Evolutionary conservation across 2,888 invertebrate species (phyloP), one percentile per base, ranked within the genome.

Genomic region (Campaea margaritaria): DNA sequence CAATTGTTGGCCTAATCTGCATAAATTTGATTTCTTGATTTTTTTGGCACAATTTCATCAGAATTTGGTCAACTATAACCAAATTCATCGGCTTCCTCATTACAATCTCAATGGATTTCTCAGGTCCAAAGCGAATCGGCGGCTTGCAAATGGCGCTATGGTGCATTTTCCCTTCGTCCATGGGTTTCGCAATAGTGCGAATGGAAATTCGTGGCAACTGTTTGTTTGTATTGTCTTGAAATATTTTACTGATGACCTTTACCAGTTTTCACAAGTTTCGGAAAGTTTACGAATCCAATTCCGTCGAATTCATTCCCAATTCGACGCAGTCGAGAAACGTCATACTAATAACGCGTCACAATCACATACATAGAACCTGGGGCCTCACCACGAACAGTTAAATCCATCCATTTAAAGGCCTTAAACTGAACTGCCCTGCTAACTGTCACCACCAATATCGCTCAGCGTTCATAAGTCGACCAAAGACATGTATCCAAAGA

Each of bases 81-180:
- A 36, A 62, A 38, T 49, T 47, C 53, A 60, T 53, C 59, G 38
- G 55, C 59, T 62, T 65, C 64, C 60, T 68, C 60, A 54, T 65
- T 62, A 62, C 59, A 58, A 54, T 65, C 53, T 31, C 28, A 38
- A 9, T 28, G 49, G 55, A 63, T 67, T 63, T 45, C 59, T 49
- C 31, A 38, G 52, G 16, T 38, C 60, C 65, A 56, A 31, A 28
- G 27, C 68, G 36, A 68, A 68, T 68, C 43, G 15, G 11, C 41
- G 16, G 47, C 48, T 65, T 58, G 55, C 50, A 52, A 64, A 62
- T 48, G 21, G 45, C 51, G 61, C 54, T 60, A 64, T 58, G 58
- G 64, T 54, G 48, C 13, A 39, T 68, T 54, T 65, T 68, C 59
- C 64, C 65, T 65, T 68, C 50, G 57, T 44, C 44, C 12, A 43